These are phyloP conservation scores for Laticauda colubrina DNA, from an alignment of 2,113 vertebrate species.

Conservation along the genomic window DNA sequence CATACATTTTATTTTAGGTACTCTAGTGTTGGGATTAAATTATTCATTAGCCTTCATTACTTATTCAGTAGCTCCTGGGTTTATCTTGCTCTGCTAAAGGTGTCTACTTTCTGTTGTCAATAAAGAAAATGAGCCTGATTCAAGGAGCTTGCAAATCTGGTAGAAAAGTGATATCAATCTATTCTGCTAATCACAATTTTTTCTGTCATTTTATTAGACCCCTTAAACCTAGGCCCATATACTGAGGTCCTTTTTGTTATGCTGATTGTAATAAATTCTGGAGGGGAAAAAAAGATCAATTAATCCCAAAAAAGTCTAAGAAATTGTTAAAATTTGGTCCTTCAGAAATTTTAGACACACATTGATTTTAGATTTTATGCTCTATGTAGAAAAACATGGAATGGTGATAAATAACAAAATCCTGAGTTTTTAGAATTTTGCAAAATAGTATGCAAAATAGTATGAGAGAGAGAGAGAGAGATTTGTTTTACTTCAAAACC, in stretches of 20 bases:
- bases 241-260: not conserved
- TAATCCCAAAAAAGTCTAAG: not conserved
- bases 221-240: not conserved
- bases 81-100: constrained; percentile 61
- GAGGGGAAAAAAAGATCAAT: not conserved
- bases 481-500: not conserved
- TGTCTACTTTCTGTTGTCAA: constrained; percentile 58
- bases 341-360: not conserved
- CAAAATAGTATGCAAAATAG: too few species aligned
- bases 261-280: not conserved
- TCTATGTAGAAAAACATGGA: not conserved
- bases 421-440: too few species aligned
- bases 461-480: not conserved
- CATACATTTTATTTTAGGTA: constrained; percentile 61
- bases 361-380: not conserved
- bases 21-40: constrained; percentile 61
- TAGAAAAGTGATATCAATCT: not conserved
- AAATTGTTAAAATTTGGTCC: not conserved
- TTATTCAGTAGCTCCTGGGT: constrained; percentile 70
- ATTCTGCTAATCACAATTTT: accelerated
- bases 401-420: not conserved
- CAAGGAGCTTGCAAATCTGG: constrained; percentile 42
- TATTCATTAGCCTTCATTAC: constrained; percentile 70
- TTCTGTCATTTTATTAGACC: not conserved
- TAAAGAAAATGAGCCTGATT: constrained; percentile 17